phyloP scores from a whole-genome alignment of 2,113 vertebrate genomes.

The Oenanthe melanoleuca region DNA sequence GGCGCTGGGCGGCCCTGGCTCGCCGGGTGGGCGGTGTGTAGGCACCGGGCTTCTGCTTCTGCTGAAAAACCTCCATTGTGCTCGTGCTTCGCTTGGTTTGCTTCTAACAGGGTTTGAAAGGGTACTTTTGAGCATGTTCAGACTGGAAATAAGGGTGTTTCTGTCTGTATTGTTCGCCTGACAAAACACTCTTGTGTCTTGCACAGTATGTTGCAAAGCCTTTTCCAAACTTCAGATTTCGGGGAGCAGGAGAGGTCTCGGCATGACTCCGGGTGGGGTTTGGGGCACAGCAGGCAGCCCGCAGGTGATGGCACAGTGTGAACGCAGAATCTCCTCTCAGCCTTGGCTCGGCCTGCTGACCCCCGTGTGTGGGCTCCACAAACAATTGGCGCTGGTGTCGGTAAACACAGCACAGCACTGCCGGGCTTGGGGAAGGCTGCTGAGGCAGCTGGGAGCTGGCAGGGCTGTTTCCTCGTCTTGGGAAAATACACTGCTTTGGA shows the following conservation, averaged over 20 bases:
- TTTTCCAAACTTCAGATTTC: fast-evolving
- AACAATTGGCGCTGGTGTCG: fast-evolving
- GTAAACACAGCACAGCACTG: fast-evolving
- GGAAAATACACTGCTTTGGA: not conserved
- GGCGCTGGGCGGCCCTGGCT: not conserved
- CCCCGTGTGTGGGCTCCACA: fast-evolving
- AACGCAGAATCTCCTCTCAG: fast-evolving
- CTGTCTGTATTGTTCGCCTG: not conserved
- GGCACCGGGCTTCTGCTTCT: not conserved
- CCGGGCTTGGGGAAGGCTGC: fast-evolving
- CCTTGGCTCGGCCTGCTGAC: not conserved
- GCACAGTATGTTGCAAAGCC: fast-evolving
- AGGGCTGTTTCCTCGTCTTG: not conserved
- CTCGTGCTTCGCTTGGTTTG: not conserved
- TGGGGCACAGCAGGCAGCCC: not conserved
- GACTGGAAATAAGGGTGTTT: not conserved
- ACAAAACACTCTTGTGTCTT: not conserved
- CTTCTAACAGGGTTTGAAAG: not conserved
- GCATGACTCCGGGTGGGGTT: fast-evolving
- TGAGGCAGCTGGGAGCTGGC: not conserved
- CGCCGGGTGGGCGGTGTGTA: fast-evolving
- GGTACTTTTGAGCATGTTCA: not conserved
- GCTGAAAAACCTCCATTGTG: not conserved
- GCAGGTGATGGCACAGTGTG: fast-evolving
- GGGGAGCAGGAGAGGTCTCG: fast-evolving